These are phyloP conservation scores for Diabrotica balteata DNA, from an alignment of 2,888 invertebrate species.

Conservation along the genomic window DNA sequence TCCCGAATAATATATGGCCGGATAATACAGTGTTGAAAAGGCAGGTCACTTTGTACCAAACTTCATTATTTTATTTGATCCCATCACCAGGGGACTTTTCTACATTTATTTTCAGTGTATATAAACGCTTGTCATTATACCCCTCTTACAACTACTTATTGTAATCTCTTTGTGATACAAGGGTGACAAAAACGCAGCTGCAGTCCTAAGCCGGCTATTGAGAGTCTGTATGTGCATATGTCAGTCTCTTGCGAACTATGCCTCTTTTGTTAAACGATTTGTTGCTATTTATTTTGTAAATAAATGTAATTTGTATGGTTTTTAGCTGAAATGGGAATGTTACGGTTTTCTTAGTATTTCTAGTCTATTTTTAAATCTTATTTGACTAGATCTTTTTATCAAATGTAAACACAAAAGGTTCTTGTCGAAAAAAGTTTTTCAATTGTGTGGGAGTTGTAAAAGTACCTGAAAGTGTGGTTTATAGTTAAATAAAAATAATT, in stretches of 20 bases:
- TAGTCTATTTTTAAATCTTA: constrained; percentile 28
- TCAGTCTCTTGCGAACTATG: constrained; percentile 53
- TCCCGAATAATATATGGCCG: constrained; percentile 60
- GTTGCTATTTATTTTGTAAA: constrained; percentile 57
- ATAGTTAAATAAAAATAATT: too few species aligned
- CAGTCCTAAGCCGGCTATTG: constrained; percentile 56
- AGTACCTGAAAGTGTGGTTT: too few species aligned
- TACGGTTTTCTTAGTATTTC: constrained; percentile 42
- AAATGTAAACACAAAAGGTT: background rate
- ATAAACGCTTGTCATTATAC: background rate
- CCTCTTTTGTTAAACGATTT: constrained; percentile 54
- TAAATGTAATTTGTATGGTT: constrained; percentile 47
- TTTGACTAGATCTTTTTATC: constrained; percentile 25
- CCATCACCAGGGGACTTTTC: constrained; percentile 53
- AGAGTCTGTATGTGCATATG: constrained; percentile 59
- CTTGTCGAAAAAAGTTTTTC: background rate
- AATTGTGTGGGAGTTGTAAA: constrained; percentile 8
- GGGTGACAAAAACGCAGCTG: constrained; percentile 56
- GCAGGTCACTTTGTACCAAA: constrained; percentile 62
- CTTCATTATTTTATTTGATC: constrained; percentile 61
- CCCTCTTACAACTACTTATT: constrained; percentile 4
- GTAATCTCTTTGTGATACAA: constrained; percentile 50
- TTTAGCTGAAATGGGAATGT: constrained; percentile 47
- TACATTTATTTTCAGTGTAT: constrained; percentile 45
- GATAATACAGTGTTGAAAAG: constrained; percentile 63